These are phyloP conservation scores for Butastur rufipennis DNA, from an alignment of 2,113 vertebrate species.

Conservation along the genomic window DNA sequence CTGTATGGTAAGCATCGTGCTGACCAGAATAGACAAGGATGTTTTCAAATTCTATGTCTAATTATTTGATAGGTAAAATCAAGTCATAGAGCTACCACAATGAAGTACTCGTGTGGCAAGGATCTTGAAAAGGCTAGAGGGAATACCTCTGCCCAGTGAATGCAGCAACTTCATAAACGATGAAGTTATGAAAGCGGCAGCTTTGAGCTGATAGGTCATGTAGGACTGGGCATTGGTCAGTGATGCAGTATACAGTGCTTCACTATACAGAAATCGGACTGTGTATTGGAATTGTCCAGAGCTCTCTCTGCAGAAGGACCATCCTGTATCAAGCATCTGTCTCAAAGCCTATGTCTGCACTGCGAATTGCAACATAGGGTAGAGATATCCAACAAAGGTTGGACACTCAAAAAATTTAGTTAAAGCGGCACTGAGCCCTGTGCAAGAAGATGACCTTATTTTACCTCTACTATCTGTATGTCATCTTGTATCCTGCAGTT, in stretches of 20 bases:
- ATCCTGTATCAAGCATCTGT: not conserved
- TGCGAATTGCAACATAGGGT: not conserved
- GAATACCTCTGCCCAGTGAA: not conserved
- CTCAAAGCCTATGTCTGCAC: not conserved
- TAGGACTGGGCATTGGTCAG: not conserved
- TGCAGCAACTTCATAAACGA: not conserved
- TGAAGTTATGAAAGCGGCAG: not conserved
- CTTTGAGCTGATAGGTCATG: not conserved
- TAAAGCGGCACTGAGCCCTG: not conserved
- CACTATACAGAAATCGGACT: not conserved
- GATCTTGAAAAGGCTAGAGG: not conserved
- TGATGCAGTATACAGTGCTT: not conserved
- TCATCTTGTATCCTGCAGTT: not conserved
- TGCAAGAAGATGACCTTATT: not conserved
- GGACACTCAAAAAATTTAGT: not conserved
- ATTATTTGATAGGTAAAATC: not conserved
- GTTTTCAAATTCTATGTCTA: not conserved
- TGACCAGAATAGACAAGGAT: not conserved
- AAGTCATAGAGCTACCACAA: not conserved
- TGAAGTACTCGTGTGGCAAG: fast-evolving
- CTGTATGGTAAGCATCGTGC: not conserved
- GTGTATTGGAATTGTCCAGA: not conserved
- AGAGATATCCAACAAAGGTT: not conserved
- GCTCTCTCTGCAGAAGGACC: not conserved
- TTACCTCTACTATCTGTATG: not conserved